phyloP scores from a whole-genome alignment of 2,797 vertebrate species.

The Sebastes nivosus region DNA sequence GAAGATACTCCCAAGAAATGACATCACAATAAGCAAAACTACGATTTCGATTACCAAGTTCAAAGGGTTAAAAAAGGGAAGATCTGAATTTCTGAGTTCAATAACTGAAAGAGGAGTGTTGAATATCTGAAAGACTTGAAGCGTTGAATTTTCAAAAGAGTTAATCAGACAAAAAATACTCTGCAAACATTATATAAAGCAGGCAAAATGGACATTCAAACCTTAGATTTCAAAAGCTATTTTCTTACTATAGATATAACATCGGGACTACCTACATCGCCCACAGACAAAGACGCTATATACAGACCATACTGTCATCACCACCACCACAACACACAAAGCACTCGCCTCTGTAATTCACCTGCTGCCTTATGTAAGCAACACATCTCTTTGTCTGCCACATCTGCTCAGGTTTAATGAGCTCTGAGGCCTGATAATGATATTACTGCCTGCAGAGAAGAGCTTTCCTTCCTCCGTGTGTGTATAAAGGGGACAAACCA shows the following conservation, averaged over 20 bases:
- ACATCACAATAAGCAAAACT: too few relatives aligned
- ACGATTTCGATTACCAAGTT: too few relatives aligned
- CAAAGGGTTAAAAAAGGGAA: neutral
- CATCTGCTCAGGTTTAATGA: constrained; percentile 72
- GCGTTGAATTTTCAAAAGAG: neutral
- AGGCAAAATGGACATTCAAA: neutral
- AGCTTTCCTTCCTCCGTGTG: constrained; percentile 41
- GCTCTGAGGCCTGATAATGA: constrained; percentile 69
- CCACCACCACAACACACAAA: neutral
- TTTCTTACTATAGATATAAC: neutral
- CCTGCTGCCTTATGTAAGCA: constrained; percentile 52
- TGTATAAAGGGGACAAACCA: constrained; percentile 27
- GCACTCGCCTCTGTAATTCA: constrained; percentile 42
- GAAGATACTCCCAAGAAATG: too few relatives aligned
- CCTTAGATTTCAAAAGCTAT: neutral
- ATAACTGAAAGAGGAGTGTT: neutral
- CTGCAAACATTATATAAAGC: neutral
- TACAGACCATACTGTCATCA: neutral
- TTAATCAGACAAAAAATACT: neutral
- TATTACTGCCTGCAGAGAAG: constrained; percentile 60
- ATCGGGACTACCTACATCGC: neutral
- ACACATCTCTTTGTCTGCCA: constrained; percentile 63
- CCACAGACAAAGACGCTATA: constrained; percentile 6
- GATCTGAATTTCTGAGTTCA: neutral
- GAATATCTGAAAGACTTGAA: neutral